phyloP scores from a whole-genome alignment of 2,113 vertebrate species.

The Callithrix jacchus region DNA sequence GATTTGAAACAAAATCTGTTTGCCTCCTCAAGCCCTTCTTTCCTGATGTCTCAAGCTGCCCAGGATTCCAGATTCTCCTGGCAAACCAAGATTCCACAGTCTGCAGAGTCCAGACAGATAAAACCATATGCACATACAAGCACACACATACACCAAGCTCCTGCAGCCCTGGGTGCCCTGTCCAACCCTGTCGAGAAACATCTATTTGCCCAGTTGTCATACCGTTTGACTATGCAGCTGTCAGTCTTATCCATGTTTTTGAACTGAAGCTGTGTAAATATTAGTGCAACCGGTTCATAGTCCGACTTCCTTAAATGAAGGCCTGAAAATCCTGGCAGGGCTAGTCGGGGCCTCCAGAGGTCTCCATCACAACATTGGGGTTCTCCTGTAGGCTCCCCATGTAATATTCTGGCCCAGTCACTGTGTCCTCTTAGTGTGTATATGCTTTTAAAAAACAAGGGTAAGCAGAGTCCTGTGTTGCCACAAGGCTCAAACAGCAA shows the following conservation, averaged over 20 bases:
- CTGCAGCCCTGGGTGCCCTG: neutral
- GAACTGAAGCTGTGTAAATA: conserved; percentile 66
- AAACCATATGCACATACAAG: neutral
- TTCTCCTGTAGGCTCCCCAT: neutral
- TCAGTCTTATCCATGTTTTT: neutral
- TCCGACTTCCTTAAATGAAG: conserved; percentile 45
- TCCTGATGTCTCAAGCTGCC: neutral
- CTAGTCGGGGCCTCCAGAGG: neutral
- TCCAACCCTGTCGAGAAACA: neutral
- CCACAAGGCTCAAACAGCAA: neutral
- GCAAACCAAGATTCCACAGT: neutral
- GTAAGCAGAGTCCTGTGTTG: neutral
- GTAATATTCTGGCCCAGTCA: neutral
- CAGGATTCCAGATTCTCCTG: neutral
- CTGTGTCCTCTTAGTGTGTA: neutral
- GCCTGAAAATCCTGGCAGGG: neutral
- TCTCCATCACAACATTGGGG: neutral
- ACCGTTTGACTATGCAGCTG: neutral
- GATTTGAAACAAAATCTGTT: neutral
- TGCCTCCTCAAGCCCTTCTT: neutral
- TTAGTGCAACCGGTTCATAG: conserved; percentile 71
- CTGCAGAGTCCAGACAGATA: neutral
- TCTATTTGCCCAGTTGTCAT: neutral
- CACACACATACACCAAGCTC: neutral
- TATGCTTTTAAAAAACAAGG: neutral